Base-by-base conservation (phyloP, 1,140 invertebrate species). In the Drosophila navojoa region DNA sequence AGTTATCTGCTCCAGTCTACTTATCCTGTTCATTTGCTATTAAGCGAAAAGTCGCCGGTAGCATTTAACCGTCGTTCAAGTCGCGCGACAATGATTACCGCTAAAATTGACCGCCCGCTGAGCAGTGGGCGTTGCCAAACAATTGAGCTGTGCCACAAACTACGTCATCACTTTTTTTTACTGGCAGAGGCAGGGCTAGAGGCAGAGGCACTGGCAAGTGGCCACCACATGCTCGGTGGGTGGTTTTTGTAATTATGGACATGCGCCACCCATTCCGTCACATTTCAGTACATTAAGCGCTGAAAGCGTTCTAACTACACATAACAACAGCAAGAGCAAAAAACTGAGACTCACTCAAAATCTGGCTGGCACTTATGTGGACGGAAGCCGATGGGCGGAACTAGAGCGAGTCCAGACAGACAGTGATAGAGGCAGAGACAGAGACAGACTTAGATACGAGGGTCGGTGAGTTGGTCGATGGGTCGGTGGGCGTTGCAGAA, bases 121-220 rank as follows among this genome's bases (percentile, higher is more conserved):
- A 71, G 72, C 84, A 58, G 61, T 84, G 87, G 87, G 87, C 87
- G 87, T 78, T 77, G 71, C 87, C 87, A 75, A 90, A 74, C 87
- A 84, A 90, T 84, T 87, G 81, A 63, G 78, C 66, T 79, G 75
- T 76, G 71, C 70, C 77, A 71, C 77, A 76, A 90, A 86, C 86
- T 90, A 81, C 87, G 87, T 90, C 87, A 90, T 90, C 87, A 90
- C 74, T 71, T 90, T 90, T 90, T 90, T 38, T 78, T 78, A 76
- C 79, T 71, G 68, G 69, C 67, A 50, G 40, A 42, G 19, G 60
- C 25, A 38, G 35, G 5, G 27, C 1, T 29, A 29, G 27, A 38
- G 35, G 35, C 35, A 3, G 32, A 13, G 35, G 35, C 10, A 38
- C 35, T 38, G 60, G 54, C 53, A 70, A 42, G 50, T 61, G 62